These are phyloP conservation scores for Harpalus rubripes DNA, from an alignment of 2,888 invertebrate species.

Conservation along the genomic window DNA sequence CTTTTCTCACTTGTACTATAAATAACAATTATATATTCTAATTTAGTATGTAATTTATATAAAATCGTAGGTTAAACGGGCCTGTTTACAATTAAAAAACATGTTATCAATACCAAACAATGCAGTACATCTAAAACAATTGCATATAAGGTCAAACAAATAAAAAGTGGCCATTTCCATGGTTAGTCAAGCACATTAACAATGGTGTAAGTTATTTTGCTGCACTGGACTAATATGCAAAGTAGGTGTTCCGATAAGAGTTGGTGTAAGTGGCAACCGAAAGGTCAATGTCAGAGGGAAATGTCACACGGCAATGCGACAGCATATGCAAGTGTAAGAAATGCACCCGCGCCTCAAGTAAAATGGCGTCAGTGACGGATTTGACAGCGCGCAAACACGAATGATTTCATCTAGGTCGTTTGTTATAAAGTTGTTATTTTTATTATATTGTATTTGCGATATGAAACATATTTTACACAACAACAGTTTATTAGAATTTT, in stretches of 20 bases:
- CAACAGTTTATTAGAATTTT: too few species aligned
- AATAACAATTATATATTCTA: too few species aligned
- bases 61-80: too few species aligned
- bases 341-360: not conserved
- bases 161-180: constrained; percentile 19
- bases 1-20: too few species aligned
- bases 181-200: constrained; percentile 27
- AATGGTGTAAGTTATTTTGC: constrained; percentile 38
- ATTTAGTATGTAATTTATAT: too few species aligned
- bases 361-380: not conserved
- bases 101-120: not conserved
- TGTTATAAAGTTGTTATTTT: too few species aligned
- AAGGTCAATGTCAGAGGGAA: constrained; percentile 62
- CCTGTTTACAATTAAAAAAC: too few species aligned
- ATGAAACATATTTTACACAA: too few species aligned
- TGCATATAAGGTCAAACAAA: constrained; percentile 21
- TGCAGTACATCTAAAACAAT: constrained; percentile 14
- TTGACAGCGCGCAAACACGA: not conserved
- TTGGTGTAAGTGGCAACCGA: constrained; percentile 17
- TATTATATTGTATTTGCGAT: too few species aligned
- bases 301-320: constrained; percentile 56
- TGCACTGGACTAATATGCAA: constrained; percentile 49
- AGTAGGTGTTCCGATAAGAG: constrained; percentile 45
- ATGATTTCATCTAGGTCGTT: not conserved
- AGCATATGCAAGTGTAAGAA: constrained; percentile 26